Base-by-base conservation (phyloP, 2,888 invertebrate genomes). In the Yponomeuta sedellus region DNA sequence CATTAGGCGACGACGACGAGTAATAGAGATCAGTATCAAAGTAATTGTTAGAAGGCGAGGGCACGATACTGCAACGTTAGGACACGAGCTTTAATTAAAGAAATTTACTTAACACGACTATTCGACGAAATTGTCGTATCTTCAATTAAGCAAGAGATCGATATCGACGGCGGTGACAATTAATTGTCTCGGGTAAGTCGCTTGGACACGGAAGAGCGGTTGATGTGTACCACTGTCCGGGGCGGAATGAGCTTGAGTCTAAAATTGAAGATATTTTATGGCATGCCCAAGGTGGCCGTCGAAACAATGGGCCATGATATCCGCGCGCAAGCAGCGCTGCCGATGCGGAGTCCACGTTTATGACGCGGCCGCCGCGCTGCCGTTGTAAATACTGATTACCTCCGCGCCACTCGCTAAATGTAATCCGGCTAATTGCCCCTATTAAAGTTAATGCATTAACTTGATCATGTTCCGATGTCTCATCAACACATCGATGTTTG, bases 361-460 rank as follows among this genome's bases (percentile, higher is more conserved):
- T 52, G 44, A 84, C 83, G 81, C 78, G 82, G 73, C 77, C 79
- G 72, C 77, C 76, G 79, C 76, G 77, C 77, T 75, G 77, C 81
- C 77, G 80, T 79, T 81, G 83, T 88, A 86, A 87, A 86, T 85
- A 85, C 82, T 82, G 83, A 88, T 88, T 84, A 85, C 78, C 76
- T 77, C 77, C 77, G 81, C 80, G 77, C 80, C 80, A 75, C 77
- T 56, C 75, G 73, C 80, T 72, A 74, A 81, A 81, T 76, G 75
- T 81, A 85, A 85, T 87, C 85, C 78, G 77, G 74, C 80, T 87
- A 86, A 88, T 89, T 85, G 88, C 83, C 82, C 80, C 82, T 83
- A 86, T 86, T 81, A 88, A 87, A 82, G 77, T 81, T 82, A 83
- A 86, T 86, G 79, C 82, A 88, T 87, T 87, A 86, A 79, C 74